phyloP scores from a whole-genome alignment of 2,888 invertebrate species.

The Bellardia pandia region DNA sequence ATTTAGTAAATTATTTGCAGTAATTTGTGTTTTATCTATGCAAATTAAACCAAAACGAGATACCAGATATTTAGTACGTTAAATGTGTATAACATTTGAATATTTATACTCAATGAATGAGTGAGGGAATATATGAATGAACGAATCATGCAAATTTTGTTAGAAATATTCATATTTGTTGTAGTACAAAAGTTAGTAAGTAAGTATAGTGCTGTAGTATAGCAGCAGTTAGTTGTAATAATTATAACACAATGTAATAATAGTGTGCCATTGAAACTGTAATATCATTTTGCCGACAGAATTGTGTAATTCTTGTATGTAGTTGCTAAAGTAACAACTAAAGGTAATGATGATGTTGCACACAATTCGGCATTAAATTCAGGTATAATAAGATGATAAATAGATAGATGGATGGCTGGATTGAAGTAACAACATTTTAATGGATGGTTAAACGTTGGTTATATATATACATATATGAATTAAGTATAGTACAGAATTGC shows the following conservation, averaged over 20 bases:
- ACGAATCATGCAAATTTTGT: slow-evolving; percentile 15
- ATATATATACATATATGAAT: background rate
- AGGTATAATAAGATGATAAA: background rate
- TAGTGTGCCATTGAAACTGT: slow-evolving; percentile 5
- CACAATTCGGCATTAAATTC: background rate
- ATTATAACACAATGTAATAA: slow-evolving; percentile 38
- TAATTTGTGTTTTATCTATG: slow-evolving; percentile 51
- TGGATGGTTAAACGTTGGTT: background rate
- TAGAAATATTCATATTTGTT: background rate
- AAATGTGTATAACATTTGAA: slow-evolving; percentile 29
- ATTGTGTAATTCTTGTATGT: slow-evolving; percentile 30
- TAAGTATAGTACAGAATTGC: background rate
- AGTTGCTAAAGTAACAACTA: slow-evolving; percentile 13
- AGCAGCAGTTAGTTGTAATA: slow-evolving; percentile 21
- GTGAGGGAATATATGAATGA: background rate
- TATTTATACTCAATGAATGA: slow-evolving; percentile 11
- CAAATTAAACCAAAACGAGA: slow-evolving; percentile 22
- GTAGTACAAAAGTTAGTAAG: background rate
- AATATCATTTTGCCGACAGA: background rate
- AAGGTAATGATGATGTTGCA: slow-evolving; percentile 6
- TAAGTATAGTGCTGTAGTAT: background rate
- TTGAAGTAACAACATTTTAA: slow-evolving; percentile 1
- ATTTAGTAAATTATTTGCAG: slow-evolving; percentile 17
- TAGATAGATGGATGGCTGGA: background rate
- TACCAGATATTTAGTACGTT: background rate